Percentiles rank a stretch among this genome's conserved stretches.
Evolutionary conservation across 2,797 vertebrate species (phyloP).

Genomic region (Bradypus variegatus): DNA sequence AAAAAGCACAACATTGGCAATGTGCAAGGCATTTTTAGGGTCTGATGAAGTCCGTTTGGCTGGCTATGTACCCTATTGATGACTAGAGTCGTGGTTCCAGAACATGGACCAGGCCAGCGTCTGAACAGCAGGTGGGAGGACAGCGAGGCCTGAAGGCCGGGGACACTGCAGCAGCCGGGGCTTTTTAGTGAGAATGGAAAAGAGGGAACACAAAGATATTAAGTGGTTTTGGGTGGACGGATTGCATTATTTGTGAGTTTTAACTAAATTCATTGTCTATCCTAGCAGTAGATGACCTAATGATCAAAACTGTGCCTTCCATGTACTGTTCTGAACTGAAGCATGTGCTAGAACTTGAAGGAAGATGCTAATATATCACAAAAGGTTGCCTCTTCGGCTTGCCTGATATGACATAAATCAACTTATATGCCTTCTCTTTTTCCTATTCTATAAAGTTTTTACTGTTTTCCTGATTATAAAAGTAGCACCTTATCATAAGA

Average conservation of each 20-base stretch:
- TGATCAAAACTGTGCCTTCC: neutral
- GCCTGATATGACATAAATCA: neutral
- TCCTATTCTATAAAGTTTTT: neutral
- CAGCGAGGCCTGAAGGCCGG: neutral
- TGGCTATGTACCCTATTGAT: neutral
- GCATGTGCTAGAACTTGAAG: neutral
- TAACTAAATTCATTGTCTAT: neutral
- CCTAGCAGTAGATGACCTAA: neutral
- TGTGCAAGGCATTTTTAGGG: neutral
- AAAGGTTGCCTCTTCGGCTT: neutral
- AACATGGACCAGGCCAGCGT: neutral
- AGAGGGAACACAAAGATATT: neutral
- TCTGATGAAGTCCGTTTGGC: neutral
- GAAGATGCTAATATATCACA: neutral
- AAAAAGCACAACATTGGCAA: neutral
- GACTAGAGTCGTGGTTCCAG: neutral
- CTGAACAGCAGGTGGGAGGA: neutral
- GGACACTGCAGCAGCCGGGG: rapidly evolving
- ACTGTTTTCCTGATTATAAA: neutral
- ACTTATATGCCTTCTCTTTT: neutral
- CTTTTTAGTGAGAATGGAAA: neutral
- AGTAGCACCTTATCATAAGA: neutral
- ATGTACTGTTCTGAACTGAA: neutral
- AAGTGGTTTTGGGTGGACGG: neutral
- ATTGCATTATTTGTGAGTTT: neutral